Base-by-base conservation (phyloP, 1,140 invertebrate genomes). In the Caerostris extrusa region DNA sequence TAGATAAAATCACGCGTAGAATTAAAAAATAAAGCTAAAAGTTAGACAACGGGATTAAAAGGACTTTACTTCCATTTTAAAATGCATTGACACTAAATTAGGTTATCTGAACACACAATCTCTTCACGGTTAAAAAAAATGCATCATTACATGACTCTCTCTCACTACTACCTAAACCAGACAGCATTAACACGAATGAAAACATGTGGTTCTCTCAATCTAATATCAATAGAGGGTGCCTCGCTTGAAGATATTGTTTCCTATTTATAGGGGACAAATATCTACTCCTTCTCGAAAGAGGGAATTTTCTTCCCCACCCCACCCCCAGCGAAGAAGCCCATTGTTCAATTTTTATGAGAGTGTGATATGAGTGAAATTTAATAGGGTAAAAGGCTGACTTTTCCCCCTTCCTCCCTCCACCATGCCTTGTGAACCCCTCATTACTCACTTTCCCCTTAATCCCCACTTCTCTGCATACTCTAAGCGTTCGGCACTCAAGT, bases 281-380 rank as follows among this genome's bases (percentile, higher is more conserved):
- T 77, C 71, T 12, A 4, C 50, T 34, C 34, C 71, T 34, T 77
- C 53, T 77, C 8, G 34, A 71, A 77, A 71, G 8, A 34, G 7
- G 50, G 71, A 7, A 77, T 77, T 77, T 34, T 12, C 71, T 3
- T 5, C 34, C n/a, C 34, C n/a, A n/a, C n/a, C 34, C 34, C 0
- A 1, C 34, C 14, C 34, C 71, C 71, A 53, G 5, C 12, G 8
- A 50, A 50, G 71, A 50, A 77, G 53, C 53, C 71, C 53, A 77
- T 77, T 77, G 71, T 77, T 77, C 71, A 34, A 77, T 77, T 77
- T 77, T 77, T 77, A 53, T 77, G 50, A 77, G 71, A 53, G 71
- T 34, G 19, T 50, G 71, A 77, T 77, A 77, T 77, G 71, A 77
- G 34, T 34, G 71, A 77, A 77, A 77, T 77, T 77, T 77, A 77